Evolutionary conservation across 2,888 invertebrate species (phyloP), one percentile per base, ranked within the genome.

Genomic region (Scaptomyza reducta): DNA sequence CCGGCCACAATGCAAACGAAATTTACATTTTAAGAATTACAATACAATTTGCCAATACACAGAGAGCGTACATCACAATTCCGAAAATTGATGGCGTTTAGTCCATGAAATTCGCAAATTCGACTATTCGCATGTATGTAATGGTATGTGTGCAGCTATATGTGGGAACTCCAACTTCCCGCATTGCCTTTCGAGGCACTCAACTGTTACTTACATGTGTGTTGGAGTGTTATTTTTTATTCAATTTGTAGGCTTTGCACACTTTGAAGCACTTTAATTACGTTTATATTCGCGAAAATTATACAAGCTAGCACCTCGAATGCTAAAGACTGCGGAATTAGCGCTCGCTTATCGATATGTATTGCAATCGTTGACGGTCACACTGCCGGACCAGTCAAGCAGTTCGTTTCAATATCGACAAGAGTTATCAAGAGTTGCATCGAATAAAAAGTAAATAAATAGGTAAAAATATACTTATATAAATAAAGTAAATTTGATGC

Each of bases 101-200:
- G 31, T 50, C 63, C 63, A 69, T 41, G 25, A 72, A 55, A 79
- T 87, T 83, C 60, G 70, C 84, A 67, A 83, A 66, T 69, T 79
- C 75, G 54, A 63, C 57, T 62, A 66, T 69, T 79, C 75, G 54
- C 65, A 59, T 62, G 67, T 57, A 38, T 59, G 46, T 46, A 45
- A 31, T 47, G 60, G 56, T 47, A n/a, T 54, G 45, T 14, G 45
- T 50, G 47, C 57, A 29, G 22, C 40, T 25, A 25, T 45, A 54
- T 25, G 22, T 49, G 14, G 9, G 22, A 14, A 33, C 38, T 54
- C 27, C 7, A 27, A 13, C 11, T 44, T 16, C 0, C 22, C 29
- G 7, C 16, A 16, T 27, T 25, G 18, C 11, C 22, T 47, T 51
- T 45, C 4, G 54, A 11, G 7, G 13, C 49, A 50, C 11, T 7